phyloP scores from a whole-genome alignment of 92 coral and sea anemone species.

The Pocillopora grandis region DNA sequence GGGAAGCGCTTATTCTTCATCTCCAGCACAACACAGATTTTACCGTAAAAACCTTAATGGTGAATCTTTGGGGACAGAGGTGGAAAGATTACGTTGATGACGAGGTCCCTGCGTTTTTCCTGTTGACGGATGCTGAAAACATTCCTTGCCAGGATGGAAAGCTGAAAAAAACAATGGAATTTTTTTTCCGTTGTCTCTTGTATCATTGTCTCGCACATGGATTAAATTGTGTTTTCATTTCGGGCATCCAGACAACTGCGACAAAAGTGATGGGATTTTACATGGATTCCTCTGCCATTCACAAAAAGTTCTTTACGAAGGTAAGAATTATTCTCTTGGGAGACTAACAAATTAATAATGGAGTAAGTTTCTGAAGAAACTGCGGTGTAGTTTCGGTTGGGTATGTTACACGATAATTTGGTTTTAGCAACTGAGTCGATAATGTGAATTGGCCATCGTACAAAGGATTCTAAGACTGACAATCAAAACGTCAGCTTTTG shows the following conservation, averaged over 20 bases:
- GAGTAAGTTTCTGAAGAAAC: too few species aligned
- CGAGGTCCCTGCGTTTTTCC: slow-evolving; percentile 56
- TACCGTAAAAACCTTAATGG: slow-evolving; percentile 34
- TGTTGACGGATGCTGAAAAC: slow-evolving; percentile 59
- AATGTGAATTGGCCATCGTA: too few species aligned
- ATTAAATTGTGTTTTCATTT: slow-evolving; percentile 59
- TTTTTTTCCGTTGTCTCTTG: slow-evolving; percentile 35
- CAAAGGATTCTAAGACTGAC: too few species aligned
- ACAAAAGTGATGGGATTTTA: slow-evolving; percentile 41
- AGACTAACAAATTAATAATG: background rate
- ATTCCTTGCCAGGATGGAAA: background rate
- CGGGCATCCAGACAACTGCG: slow-evolving; percentile 46
- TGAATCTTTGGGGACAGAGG: slow-evolving; percentile 30
- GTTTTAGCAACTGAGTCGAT: too few species aligned
- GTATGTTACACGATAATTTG: too few species aligned
- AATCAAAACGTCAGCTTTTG: too few species aligned
- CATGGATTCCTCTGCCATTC: slow-evolving; percentile 14
- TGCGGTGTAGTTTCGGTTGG: too few species aligned
- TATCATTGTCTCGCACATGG: slow-evolving; percentile 42
- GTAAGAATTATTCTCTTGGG: background rate
- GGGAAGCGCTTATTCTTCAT: slow-evolving; percentile 54
- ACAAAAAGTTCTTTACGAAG: slow-evolving; percentile 8
- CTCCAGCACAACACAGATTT: slow-evolving; percentile 43
- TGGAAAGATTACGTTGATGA: slow-evolving; percentile 37
- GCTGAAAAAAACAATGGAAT: background rate